Percentiles rank a stretch among this genome's conserved stretches.
Evolutionary conservation across 1,140 invertebrate species (phyloP).

Genomic region (Drosophila takahashii): DNA sequence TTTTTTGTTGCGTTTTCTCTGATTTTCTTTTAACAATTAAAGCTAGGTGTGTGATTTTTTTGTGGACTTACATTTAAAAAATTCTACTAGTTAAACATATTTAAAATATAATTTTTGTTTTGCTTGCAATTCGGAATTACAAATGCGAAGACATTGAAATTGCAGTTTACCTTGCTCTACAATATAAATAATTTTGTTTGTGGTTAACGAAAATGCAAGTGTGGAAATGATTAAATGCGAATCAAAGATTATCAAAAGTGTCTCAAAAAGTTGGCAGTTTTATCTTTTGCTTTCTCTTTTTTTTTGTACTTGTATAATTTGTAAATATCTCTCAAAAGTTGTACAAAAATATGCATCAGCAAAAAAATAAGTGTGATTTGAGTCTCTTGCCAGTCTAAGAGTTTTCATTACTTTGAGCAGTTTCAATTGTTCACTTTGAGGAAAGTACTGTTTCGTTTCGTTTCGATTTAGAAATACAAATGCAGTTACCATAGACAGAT

Average conservation of each 20-base stretch:
- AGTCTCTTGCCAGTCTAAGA: slow-evolving; percentile 76
- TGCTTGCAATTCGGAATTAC: slow-evolving; percentile 70
- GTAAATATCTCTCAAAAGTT: slow-evolving; percentile 54
- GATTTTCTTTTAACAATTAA: slow-evolving; percentile 74
- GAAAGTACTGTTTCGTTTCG: slow-evolving; percentile 36
- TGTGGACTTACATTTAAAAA: slow-evolving; percentile 52
- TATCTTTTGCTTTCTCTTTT: slow-evolving; percentile 24
- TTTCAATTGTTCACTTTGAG: slow-evolving; percentile 52
- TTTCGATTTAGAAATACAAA: slow-evolving; percentile 25
- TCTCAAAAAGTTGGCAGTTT: slow-evolving; percentile 69
- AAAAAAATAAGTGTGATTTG: slow-evolving; percentile 55
- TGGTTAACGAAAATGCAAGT: slow-evolving; percentile 54
- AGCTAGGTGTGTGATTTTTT: slow-evolving; percentile 64
- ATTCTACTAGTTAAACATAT: slow-evolving; percentile 73
- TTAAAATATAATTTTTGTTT: slow-evolving; percentile 54
- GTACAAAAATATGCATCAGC: slow-evolving; percentile 56
- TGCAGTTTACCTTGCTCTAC: slow-evolving; percentile 38
- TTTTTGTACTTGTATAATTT: slow-evolving; percentile 60
- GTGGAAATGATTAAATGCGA: slow-evolving; percentile 60
- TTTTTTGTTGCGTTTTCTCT: slow-evolving; percentile 41
- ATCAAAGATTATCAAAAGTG: slow-evolving; percentile 48
- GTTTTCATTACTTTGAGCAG: slow-evolving; percentile 67
- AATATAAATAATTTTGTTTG: slow-evolving; percentile 20
- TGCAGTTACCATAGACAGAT: slow-evolving; percentile 46
- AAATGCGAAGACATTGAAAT: slow-evolving; percentile 77